A percentile compares a stretch with the other conserved stretches of the same genome.
phyloP scores from a whole-genome alignment of 1,140 invertebrate species.

The Bathynomus jamesi region DNA sequence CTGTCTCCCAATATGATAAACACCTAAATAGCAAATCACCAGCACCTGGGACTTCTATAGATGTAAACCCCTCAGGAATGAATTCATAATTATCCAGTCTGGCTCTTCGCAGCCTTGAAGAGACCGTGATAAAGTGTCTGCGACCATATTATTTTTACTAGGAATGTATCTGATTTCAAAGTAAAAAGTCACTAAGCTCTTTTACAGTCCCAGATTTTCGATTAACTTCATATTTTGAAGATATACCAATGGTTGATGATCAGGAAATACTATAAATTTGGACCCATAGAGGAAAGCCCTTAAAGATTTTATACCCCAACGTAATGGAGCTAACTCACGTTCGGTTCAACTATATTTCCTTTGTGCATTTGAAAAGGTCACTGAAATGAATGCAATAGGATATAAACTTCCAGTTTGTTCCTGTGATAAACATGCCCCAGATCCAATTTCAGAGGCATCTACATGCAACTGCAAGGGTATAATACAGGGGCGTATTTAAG shows the following conservation, averaged over 20 bases:
- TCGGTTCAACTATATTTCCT: not conserved
- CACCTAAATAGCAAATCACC: not conserved
- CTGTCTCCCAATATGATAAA: not conserved
- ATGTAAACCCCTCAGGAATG: not conserved
- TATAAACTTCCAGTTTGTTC: not conserved
- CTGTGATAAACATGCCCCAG: conserved; percentile 4
- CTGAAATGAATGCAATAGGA: not conserved
- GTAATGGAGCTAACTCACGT: not conserved
- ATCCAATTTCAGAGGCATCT: conserved; percentile 5
- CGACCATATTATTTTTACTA: not conserved
- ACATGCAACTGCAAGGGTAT: conserved; percentile 2
- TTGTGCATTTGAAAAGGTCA: not conserved
- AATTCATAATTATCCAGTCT: not conserved
- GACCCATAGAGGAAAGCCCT: conserved; percentile 3
- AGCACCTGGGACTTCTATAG: not conserved
- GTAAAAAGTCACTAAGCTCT: not conserved
- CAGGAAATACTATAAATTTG: not conserved
- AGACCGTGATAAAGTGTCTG: not conserved
- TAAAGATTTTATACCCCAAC: conserved; percentile 1
- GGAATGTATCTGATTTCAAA: not conserved
- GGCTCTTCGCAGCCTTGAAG: not conserved
- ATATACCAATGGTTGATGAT: conserved; percentile 2
- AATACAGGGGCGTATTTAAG: no score
- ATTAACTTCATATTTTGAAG: not conserved
- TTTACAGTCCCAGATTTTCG: not conserved